Evolutionary conservation across 2,888 invertebrate genomes (phyloP).

Genomic region (Drosophila seclusa): DNA sequence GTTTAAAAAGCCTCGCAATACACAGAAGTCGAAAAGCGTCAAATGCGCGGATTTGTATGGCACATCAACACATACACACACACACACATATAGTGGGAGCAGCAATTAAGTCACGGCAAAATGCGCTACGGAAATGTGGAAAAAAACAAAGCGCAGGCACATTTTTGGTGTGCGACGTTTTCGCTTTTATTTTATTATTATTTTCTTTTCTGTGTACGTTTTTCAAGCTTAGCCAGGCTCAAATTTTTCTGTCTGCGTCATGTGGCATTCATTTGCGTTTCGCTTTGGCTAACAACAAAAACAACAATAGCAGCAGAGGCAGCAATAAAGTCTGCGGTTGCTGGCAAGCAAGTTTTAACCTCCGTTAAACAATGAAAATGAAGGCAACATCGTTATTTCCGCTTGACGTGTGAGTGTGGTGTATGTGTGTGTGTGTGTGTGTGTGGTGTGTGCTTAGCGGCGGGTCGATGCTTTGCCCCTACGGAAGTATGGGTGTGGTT

Average conservation of each 20-base stretch:
- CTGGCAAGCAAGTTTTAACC: constrained; percentile 62
- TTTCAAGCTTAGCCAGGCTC: constrained; percentile 55
- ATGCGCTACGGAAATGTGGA: constrained; percentile 73
- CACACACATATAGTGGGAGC: constrained; percentile 11
- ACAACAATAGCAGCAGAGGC: constrained; percentile 5
- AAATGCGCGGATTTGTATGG: constrained; percentile 65
- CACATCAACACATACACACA: constrained; percentile 25
- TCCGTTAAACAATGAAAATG: constrained; percentile 61
- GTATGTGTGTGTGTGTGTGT: background rate
- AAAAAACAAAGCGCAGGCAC: constrained; percentile 62
- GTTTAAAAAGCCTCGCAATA: constrained; percentile 40
- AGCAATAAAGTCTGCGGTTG: constrained; percentile 51
- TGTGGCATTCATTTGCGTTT: constrained; percentile 71
- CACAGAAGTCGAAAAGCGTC: constrained; percentile 75
- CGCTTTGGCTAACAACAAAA: constrained; percentile 39
- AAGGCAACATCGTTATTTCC: constrained; percentile 72
- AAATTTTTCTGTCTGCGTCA: constrained; percentile 71
- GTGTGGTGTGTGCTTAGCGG: constrained; percentile 33
- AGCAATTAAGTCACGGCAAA: constrained; percentile 77
- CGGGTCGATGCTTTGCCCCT: constrained; percentile 43
- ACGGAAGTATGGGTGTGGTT: constrained; percentile 19
- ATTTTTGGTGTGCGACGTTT: constrained; percentile 55
- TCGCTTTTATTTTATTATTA: constrained; percentile 31
- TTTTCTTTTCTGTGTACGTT: constrained; percentile 20
- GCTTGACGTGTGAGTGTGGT: constrained; percentile 46